Conservation (phyloP, 2,113 vertebrate species). For the Microtus oregoni region DNA sequence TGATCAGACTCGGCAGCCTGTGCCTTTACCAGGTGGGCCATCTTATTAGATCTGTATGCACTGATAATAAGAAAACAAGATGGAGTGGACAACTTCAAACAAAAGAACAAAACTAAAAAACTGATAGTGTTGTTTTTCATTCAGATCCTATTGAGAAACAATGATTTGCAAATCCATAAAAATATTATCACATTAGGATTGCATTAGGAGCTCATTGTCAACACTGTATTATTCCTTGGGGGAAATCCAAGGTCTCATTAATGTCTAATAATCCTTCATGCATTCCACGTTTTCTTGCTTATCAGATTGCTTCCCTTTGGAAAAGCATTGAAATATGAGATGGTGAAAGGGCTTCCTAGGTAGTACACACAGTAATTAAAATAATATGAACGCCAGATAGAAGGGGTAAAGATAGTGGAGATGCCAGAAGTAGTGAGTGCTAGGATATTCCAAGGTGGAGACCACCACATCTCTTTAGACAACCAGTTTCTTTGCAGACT, state of each 20-base stretch:
- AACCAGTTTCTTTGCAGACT: constrained; percentile 35
- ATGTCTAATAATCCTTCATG: not conserved
- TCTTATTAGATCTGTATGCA: not conserved
- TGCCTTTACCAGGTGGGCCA: too few relatives aligned
- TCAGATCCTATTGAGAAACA: constrained; percentile 1
- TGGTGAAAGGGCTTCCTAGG: not conserved
- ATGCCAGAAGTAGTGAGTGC: not conserved
- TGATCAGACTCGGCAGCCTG: too few relatives aligned
- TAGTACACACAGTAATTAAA: too few relatives aligned
- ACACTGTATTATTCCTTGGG: not conserved
- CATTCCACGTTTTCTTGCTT: not conserved
- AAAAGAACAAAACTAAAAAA: not conserved
- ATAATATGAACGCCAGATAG: not conserved
- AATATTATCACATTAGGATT: not conserved
- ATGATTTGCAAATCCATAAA: not conserved
- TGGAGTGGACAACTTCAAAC: not conserved
- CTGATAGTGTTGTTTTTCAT: not conserved
- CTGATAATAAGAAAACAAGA: not conserved
- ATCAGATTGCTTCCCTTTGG: not conserved
- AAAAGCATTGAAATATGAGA: not conserved
- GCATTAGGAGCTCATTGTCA: constrained; percentile 8
- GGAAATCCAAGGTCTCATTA: not conserved
- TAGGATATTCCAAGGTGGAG: not conserved
- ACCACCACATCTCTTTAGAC: constrained; percentile 17
- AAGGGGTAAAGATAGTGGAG: not conserved